Evolutionary conservation across 1,140 invertebrate species (phyloP), one percentile per base, ranked within the genome.

Genomic region (Trachelipus rathkii): DNA sequence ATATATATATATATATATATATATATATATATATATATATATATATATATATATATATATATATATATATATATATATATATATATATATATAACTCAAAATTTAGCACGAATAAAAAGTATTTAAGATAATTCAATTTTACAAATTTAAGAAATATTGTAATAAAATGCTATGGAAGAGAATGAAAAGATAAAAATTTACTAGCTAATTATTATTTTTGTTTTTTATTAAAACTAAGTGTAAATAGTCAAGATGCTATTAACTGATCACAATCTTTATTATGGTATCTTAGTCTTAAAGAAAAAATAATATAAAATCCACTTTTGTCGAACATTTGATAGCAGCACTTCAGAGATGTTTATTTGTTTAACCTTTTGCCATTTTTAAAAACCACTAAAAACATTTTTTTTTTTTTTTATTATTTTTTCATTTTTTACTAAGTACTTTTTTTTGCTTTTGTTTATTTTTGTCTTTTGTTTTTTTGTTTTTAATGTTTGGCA

Each of bases 131-230:
- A n/a, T n/a, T n/a, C n/a, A n/a, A n/a, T n/a, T n/a, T n/a, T n/a
- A n/a, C n/a, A n/a, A 23, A 53, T 33, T 71, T 78, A 19, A 45
- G 73, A 43, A 71, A 75, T 44, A 50, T 78, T 21, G 75, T 71
- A 10, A 71, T 78, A 44, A 67, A 71, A 21, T 78, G 77, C 43
- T 75, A 78, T 73, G 77, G 77, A 33, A 74, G 73, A 13, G 74
- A 78, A 44, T 73, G 77, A 66, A 78, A 73, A 10, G 77, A 78
- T 66, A 72, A 72, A 69, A 78, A 78, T 45, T 73, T 78, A 46
- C 60, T 78, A 15, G 77, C 77, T 43, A 78, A 76, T 71, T n/a
- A n/a, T n/a, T n/a, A n/a, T n/a, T n/a, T n/a, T n/a, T n/a, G n/a
- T n/a, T n/a, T n/a, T n/a, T 44, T 78, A 21, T 68, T 78, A 10